Conservation (phyloP, 2,113 vertebrate genomes). For the Probosciger aterrimus region DNA sequence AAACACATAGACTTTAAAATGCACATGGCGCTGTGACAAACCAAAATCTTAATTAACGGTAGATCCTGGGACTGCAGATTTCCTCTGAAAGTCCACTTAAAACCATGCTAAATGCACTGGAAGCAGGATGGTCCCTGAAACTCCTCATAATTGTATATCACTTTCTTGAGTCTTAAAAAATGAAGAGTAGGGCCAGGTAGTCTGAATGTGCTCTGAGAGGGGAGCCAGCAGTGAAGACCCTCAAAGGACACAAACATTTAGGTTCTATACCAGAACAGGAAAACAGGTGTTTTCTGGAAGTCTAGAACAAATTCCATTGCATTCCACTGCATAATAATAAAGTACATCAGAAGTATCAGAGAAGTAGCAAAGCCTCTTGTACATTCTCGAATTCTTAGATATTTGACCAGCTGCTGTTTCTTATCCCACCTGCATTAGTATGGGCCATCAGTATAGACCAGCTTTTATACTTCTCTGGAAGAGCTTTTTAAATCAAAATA, state of each 20-base stretch:
- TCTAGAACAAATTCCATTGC: background rate
- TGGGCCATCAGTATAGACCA: background rate
- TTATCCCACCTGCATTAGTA: background rate
- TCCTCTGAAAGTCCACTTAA: background rate
- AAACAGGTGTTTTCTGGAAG: background rate
- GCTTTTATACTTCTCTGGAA: background rate
- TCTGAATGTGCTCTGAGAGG: background rate
- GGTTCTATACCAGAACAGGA: background rate
- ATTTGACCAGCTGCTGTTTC: background rate
- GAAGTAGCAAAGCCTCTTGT: background rate
- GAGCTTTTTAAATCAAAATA: background rate
- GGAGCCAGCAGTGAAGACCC: background rate
- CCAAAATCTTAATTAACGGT: background rate
- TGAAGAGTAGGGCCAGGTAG: background rate
- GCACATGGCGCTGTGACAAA: fast-evolving
- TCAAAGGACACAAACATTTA: background rate
- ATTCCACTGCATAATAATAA: background rate
- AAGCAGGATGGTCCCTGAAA: background rate
- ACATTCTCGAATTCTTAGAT: background rate
- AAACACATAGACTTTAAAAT: background rate
- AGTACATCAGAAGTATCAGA: background rate
- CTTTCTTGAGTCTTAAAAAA: background rate
- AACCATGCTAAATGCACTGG: background rate
- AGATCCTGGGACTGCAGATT: background rate
- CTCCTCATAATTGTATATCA: background rate